Base-by-base conservation (phyloP, 2,797 vertebrate species). In the Myotis findleyi region DNA sequence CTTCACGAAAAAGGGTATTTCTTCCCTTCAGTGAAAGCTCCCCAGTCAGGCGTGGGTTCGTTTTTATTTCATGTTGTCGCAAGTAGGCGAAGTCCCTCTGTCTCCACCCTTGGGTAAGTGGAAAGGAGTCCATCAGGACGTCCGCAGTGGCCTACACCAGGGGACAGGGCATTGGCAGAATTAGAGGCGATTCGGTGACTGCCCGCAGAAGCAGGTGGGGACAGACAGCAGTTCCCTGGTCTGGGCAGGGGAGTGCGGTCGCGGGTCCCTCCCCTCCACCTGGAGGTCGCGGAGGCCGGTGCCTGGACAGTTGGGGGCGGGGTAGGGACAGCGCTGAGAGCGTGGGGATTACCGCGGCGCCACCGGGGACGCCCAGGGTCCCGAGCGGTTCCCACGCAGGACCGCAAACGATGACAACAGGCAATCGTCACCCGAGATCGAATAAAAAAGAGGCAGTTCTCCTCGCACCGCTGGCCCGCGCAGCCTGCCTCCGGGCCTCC, bases 161-260 rank as follows among this genome's bases (percentile, higher is more conserved):
- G 80, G 33, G 11, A 47, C 25, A 2, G 2, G 69, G 53, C 25
- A 55, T 36, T 21, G 0, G 16, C 17, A 16, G 41, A 59, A 49
- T 47, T n/a, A 25, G 38, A 30, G 93, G 53, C 59, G 17, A 38
- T 57, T 30, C 49, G 1, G 30, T 20, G n/a, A 66, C 53, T 11
- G 75, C 20, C 51, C 27, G 14, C 13, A 27, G 86, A n/a, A 91
- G 96, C 97, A 97, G 97, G 97, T 97, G 96, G 91, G 97, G 55
- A 71, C 55, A 2, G 4, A 23, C 68, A 10, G 72, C 4, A 6
- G 57, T 20, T 86, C 38, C 80, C n/a, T 1, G 0, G n/a, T 2
- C 23, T n/a, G 3, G 47, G 49, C 38, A 51, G 69, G 38, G 33
- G 38, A 86, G 47, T 4, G 57, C 16, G 30, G 79, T 27, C n/a